Conservation (phyloP, 2,797 vertebrate species). For the Notamacropus eugenii region DNA sequence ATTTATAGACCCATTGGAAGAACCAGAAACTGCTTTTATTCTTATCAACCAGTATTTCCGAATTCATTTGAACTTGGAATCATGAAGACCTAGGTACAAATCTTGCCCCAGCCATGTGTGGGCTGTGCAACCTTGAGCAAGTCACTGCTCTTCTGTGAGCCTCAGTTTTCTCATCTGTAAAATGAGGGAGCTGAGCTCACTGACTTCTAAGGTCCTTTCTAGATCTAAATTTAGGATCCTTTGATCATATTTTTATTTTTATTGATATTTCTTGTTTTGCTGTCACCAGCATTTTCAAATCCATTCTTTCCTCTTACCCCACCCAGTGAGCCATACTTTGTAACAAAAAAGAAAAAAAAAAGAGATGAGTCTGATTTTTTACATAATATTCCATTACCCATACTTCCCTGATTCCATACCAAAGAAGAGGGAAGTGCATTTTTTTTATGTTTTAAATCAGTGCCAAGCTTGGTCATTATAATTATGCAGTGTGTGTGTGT, state of each 20-base stretch:
- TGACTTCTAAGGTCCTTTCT: not conserved
- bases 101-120: not conserved
- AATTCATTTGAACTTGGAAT: not conserved
- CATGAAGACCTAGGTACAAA: not conserved
- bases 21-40: not conserved
- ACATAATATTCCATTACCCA: no score
- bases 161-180: no score
- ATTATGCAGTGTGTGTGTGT: not conserved
- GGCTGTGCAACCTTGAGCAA: not conserved
- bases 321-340: not conserved
- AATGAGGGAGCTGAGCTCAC: no score
- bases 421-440: not conserved
- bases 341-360: not conserved
- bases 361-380: not conserved
- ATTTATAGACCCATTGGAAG: not conserved
- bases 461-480: not conserved
- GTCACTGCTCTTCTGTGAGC: no score
- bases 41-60: not conserved
- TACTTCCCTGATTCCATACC: not conserved
- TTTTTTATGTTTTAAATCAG: not conserved
- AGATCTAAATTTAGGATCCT: not conserved
- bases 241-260: not conserved
- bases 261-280: not conserved
- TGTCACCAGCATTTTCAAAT: not conserved
- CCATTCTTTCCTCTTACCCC: no score